Conservation (phyloP, 2,888 invertebrate genomes). For the Diarsia rubi region DNA sequence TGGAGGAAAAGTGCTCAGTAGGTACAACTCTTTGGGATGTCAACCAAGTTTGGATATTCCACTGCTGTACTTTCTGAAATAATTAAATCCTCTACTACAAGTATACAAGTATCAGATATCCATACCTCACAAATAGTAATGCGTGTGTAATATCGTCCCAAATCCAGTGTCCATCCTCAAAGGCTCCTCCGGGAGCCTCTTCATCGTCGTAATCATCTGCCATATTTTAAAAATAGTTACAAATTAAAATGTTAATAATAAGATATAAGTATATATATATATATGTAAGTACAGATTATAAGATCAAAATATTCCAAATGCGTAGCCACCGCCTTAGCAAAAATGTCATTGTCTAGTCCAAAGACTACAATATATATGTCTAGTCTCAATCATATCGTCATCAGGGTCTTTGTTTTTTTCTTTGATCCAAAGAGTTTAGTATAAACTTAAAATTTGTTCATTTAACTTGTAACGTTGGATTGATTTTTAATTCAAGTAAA, state of each 20-base stretch:
- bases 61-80: not conserved
- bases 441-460: not conserved
- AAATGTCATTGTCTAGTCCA: slow-evolving; percentile 30
- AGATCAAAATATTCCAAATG: slow-evolving; percentile 7
- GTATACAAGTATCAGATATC: not conserved
- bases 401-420: not conserved
- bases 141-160: slow-evolving; percentile 83
- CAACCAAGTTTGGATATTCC: too few species aligned
- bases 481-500: not conserved
- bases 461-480: not conserved
- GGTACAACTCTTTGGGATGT: too few species aligned
- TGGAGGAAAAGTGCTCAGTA: too few species aligned
- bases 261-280: too few species aligned
- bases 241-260: slow-evolving; percentile 30
- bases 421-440: not conserved
- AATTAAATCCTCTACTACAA: not conserved
- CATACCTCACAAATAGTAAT: slow-evolving; percentile 82
- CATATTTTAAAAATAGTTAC: slow-evolving; percentile 69
- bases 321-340: not conserved
- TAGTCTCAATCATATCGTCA: not conserved
- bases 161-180: slow-evolving; percentile 88
- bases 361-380: too few species aligned
- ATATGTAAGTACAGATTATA: slow-evolving; percentile 5
- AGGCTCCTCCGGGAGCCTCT: slow-evolving; percentile 80
- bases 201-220: slow-evolving; percentile 86